Conservation (phyloP, 2,797 vertebrate species). For the Sciurus carolinensis region DNA sequence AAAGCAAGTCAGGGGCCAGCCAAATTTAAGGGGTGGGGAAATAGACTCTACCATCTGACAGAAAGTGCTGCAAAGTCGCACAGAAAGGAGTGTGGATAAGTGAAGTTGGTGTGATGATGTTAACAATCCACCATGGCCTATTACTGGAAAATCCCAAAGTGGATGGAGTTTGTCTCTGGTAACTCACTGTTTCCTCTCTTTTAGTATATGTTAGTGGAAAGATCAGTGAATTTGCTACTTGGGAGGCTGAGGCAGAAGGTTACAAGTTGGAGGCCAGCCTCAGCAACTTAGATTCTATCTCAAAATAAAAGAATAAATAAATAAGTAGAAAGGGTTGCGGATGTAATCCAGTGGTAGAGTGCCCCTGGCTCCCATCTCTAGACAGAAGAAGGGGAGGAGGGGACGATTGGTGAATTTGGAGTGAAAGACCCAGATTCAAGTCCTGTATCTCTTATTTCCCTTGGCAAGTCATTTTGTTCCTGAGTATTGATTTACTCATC, state of each 20-base stretch:
- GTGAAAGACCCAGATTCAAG: background rate
- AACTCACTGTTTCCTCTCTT: background rate
- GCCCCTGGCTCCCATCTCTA: background rate
- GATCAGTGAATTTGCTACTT: background rate
- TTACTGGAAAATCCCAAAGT: background rate
- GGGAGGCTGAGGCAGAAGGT: too few relatives aligned
- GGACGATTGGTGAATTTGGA: background rate
- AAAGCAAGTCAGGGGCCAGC: background rate
- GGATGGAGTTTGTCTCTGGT: background rate
- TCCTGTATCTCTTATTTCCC: background rate
- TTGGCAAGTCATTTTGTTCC: slow-evolving; percentile 17
- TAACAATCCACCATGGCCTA: background rate
- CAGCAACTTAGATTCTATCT: too few relatives aligned
- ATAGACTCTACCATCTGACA: background rate
- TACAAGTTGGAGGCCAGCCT: too few relatives aligned
- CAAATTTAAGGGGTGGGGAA: background rate
- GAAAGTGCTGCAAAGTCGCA: background rate
- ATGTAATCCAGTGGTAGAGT: too few relatives aligned
- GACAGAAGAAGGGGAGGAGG: too few relatives aligned
- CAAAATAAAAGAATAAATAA: too few relatives aligned
- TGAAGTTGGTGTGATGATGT: background rate
- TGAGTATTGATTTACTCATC: background rate
- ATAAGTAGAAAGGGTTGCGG: too few relatives aligned
- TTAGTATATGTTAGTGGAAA: background rate
- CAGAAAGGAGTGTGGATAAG: background rate